These are phyloP conservation scores for Apis dorsata DNA, from an alignment of 1,140 invertebrate species.

Conservation along the genomic window DNA sequence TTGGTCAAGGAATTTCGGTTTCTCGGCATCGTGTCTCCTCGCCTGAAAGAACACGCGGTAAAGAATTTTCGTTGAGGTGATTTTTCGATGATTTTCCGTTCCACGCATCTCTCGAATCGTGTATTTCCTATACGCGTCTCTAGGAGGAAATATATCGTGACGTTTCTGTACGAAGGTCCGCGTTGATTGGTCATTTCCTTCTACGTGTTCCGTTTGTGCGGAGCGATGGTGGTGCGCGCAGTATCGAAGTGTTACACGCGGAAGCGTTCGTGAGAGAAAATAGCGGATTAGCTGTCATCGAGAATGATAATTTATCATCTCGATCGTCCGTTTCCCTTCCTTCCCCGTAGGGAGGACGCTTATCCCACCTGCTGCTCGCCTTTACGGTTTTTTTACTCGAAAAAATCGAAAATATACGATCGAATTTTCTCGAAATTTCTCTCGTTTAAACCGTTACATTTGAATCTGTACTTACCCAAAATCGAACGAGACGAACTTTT, in stretches of 20 bases:
- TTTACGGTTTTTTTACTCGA: not conserved
- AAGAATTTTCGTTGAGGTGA: no score
- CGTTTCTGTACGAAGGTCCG: conserved; percentile 61
- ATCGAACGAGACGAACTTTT: no score
- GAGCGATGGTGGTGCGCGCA: conserved; percentile 28
- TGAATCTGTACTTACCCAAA: no score
- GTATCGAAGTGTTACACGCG: conserved; percentile 58
- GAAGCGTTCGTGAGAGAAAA: conserved; percentile 60
- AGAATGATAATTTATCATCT: conserved; percentile 32
- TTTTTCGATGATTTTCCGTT: not conserved
- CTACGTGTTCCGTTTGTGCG: conserved; percentile 58
- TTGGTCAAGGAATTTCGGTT: conserved; percentile 69
- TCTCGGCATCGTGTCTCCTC: conserved; percentile 73
- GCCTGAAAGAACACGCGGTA: conserved; percentile 37
- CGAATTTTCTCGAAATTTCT: no score
- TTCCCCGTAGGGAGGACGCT: not conserved
- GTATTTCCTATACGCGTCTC: conserved; percentile 24
- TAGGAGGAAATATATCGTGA: conserved; percentile 51
- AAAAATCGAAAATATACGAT: no score
- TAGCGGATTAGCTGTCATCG: conserved; percentile 29
- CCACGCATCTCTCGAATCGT: no score
- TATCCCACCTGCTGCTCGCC: no score
- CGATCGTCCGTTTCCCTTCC: not conserved
- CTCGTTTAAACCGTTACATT: no score
- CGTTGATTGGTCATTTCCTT: conserved; percentile 68